A percentile compares a stretch with the other conserved stretches of the same genome.
These are phyloP conservation scores for Burhinus bistriatus DNA, from an alignment of 2,113 vertebrate genomes.

Conservation along the genomic window DNA sequence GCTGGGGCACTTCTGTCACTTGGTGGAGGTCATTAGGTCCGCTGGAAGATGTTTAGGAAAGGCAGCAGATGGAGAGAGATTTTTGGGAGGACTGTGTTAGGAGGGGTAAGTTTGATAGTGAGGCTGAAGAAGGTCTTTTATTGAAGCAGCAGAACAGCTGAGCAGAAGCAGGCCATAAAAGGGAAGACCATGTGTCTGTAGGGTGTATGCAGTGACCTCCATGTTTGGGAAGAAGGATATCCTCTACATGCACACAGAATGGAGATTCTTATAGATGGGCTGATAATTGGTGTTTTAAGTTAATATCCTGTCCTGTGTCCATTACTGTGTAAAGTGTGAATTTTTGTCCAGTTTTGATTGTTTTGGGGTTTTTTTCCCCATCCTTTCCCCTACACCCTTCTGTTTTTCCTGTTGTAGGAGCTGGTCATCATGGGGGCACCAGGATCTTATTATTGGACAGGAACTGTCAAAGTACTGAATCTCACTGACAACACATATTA, in stretches of 20 bases:
- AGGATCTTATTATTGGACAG: slow-evolving; percentile 97
- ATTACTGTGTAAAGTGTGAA: neutral
- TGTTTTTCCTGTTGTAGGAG: slow-evolving; percentile 76
- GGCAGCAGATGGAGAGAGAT: neutral
- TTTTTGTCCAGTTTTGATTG: neutral
- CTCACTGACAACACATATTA: slow-evolving; percentile 89
- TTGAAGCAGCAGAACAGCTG: neutral
- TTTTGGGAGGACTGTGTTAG: neutral
- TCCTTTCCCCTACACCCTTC: neutral
- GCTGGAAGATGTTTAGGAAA: neutral
- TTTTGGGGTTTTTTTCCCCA: neutral
- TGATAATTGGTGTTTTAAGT: neutral
- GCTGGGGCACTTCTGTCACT: neutral
- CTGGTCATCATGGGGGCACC: slow-evolving; percentile 97
- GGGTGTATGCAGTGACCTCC: neutral
- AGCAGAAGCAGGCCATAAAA: neutral
- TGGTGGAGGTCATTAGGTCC: neutral
- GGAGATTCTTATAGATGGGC: neutral
- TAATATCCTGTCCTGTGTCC: neutral
- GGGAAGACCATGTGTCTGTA: neutral
- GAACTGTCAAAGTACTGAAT: slow-evolving; percentile 95
- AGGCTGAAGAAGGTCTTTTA: neutral
- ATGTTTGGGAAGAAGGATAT: neutral
- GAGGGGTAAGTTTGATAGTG: neutral
- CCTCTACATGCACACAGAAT: neutral